Conservation (phyloP, 2,113 vertebrate species). For the Dendrocopos noguchii region DNA sequence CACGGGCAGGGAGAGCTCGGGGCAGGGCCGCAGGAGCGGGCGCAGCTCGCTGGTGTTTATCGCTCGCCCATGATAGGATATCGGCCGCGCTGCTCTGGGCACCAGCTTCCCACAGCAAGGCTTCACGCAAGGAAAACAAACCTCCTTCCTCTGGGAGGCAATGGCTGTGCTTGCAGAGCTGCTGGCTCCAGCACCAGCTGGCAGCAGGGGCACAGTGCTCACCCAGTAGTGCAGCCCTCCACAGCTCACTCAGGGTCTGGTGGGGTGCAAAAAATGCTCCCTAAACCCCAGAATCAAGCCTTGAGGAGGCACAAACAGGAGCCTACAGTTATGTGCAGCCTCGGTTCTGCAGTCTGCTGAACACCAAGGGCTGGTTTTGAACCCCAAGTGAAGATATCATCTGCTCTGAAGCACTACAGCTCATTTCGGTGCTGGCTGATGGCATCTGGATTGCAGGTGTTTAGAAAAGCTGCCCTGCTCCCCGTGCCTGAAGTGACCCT, state of each 20-base stretch:
- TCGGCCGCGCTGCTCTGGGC: background rate
- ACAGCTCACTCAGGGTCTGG: background rate
- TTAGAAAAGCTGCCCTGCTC: background rate
- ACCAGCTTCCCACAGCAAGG: background rate
- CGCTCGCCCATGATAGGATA: background rate
- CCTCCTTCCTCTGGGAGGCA: background rate
- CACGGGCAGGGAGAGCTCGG: background rate
- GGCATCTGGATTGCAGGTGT: background rate
- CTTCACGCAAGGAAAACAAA: constrained; percentile 17
- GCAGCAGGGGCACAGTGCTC: rapidly evolving
- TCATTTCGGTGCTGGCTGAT: background rate
- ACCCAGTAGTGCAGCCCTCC: background rate
- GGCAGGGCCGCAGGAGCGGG: background rate
- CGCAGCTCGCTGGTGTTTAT: background rate
- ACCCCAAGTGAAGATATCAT: background rate
- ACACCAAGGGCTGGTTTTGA: background rate
- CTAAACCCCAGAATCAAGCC: background rate
- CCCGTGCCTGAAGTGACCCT: background rate
- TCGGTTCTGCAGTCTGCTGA: background rate
- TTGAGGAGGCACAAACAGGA: rapidly evolving
- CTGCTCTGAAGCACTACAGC: background rate
- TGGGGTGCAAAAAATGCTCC: rapidly evolving
- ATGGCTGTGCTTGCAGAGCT: background rate
- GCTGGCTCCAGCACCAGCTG: background rate
- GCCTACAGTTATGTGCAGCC: background rate